Percentiles rank a stretch among this genome's conserved stretches.
phyloP scores from a whole-genome alignment of 2,888 invertebrate genomes.

The Acleris cristana region DNA sequence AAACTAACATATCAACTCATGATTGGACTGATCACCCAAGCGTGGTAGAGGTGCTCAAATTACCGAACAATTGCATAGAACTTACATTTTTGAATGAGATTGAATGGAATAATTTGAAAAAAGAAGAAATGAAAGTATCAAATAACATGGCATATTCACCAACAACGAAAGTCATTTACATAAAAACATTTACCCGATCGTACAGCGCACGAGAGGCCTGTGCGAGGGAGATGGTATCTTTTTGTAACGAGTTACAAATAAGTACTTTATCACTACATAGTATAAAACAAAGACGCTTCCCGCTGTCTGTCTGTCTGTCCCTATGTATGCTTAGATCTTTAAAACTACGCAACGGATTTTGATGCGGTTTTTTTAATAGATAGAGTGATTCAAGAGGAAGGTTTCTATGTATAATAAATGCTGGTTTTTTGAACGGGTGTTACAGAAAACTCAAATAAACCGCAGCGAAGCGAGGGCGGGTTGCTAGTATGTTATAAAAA shows the following conservation, averaged over 20 bases:
- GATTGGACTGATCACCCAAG: constrained; percentile 9
- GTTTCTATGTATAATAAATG: no score
- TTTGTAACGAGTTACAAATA: not conserved
- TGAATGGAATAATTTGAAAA: not conserved
- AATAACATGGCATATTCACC: not conserved
- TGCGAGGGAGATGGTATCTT: not conserved
- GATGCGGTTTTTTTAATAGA: no score
- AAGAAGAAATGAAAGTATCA: not conserved
- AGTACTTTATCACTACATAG: not conserved
- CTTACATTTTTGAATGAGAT: not conserved
- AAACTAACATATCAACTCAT: no score
- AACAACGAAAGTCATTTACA: not conserved
- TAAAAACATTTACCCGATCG: not conserved
- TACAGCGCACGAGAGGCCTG: not conserved
- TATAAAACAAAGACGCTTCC: no score
- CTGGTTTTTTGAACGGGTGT: no score
- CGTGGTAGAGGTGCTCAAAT: constrained; percentile 2
- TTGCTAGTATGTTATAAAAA: not conserved
- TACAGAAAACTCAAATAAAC: no score
- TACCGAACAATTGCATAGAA: not conserved
- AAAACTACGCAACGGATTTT: no score
- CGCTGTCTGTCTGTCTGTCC: no score
- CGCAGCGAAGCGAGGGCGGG: no score
- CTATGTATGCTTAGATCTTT: no score
- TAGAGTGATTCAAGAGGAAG: no score